Evolutionary conservation across 2,888 invertebrate genomes (phyloP).

Genomic region (Nematopogon swammerdamellus): DNA sequence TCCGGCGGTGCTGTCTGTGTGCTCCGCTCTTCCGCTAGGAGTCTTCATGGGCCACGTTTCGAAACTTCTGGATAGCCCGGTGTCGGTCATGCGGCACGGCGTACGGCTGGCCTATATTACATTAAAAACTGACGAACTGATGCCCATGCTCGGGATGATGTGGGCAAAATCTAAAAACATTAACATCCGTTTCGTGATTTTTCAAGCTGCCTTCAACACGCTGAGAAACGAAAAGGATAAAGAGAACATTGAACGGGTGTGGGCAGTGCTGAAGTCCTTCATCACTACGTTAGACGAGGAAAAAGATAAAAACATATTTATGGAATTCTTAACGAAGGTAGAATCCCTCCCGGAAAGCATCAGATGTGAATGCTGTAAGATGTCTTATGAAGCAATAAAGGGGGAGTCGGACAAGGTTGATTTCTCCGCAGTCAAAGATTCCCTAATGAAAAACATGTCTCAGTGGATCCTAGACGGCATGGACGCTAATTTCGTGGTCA

Average conservation of each 20-base stretch:
- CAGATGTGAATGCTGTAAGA: not conserved
- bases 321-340: not conserved
- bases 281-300: not conserved
- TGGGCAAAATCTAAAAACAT: conserved; percentile 1
- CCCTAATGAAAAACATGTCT: not conserved
- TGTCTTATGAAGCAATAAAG: not conserved
- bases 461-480: not conserved
- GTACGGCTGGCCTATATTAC: not conserved
- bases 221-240: not conserved
- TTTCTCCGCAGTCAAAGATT: not conserved
- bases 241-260: not conserved
- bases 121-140: not conserved
- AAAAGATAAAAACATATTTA: not conserved
- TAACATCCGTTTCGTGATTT: not conserved
- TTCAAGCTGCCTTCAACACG: not conserved
- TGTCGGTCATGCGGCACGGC: not conserved
- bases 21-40: not conserved
- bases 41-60: not conserved
- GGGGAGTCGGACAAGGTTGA: not conserved
- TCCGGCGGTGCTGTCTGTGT: not conserved
- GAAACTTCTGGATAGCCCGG: not conserved
- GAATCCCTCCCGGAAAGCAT: not conserved
- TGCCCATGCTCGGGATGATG: not conserved
- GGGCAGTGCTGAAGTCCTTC: not conserved
- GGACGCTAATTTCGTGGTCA: not conserved